A percentile compares a stretch with the other conserved stretches of the same genome.
Conservation (phyloP, 2,797 vertebrate genomes). For the Octomys mimax region DNA sequence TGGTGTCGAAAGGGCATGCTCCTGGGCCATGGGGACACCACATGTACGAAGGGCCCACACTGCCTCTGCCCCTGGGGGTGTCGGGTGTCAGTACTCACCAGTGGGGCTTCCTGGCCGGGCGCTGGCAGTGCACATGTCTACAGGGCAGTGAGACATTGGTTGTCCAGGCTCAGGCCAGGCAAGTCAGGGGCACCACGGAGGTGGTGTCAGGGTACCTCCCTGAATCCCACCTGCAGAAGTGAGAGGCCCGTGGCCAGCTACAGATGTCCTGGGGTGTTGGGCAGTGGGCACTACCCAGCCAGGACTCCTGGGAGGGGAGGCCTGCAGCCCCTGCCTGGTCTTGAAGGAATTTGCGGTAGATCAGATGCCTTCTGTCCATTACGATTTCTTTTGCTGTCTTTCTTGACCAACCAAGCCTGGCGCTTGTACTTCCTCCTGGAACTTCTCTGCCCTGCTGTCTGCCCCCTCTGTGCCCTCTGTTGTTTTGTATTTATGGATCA, state of each 20-base stretch:
- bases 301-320: background rate
- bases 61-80: too few species aligned
- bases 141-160: background rate
- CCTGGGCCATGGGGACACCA: background rate
- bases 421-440: background rate
- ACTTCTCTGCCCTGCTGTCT: background rate
- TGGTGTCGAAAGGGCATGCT: background rate
- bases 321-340: background rate
- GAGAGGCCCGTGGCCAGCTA: background rate
- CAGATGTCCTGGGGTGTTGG: background rate
- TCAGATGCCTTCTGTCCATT: background rate
- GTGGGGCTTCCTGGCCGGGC: too few species aligned
- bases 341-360: background rate
- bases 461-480: background rate
- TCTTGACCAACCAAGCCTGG: background rate
- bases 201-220: background rate
- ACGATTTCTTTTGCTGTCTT: background rate
- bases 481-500: background rate
- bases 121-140: background rate
- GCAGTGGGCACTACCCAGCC: background rate
- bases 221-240: background rate
- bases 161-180: background rate
- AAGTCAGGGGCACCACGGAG: background rate
- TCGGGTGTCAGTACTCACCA: background rate
- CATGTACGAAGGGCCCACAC: background rate